Evolutionary conservation across 2,888 invertebrate species (phyloP).

Genomic region (Ochropacha duplaris): DNA sequence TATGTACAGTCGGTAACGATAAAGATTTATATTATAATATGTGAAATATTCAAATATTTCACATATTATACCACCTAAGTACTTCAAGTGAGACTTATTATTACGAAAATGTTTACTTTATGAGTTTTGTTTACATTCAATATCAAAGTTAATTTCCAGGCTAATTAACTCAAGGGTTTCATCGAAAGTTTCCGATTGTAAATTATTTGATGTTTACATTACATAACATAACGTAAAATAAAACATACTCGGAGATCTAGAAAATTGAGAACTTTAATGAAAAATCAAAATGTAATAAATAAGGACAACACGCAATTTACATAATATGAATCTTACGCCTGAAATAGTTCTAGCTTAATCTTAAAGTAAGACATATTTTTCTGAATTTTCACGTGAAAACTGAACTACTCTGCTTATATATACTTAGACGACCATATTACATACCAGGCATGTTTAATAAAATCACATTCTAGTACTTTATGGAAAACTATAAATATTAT

Average conservation of each 20-base stretch:
- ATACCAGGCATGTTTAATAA: background rate
- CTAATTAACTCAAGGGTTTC: background rate
- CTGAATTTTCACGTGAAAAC: too few relatives aligned
- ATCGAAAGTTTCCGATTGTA: background rate
- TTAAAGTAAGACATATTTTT: too few relatives aligned
- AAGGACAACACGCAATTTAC: too few relatives aligned
- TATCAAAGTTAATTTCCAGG: background rate
- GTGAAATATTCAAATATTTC: background rate
- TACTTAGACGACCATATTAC: too few relatives aligned
- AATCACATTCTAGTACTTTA: background rate
- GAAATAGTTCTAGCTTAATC: too few relatives aligned
- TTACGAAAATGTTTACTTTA: background rate
- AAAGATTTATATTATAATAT: constrained; percentile 26
- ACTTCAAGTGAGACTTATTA: background rate
- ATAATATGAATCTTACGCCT: too few relatives aligned
- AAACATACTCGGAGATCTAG: background rate
- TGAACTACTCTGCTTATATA: too few relatives aligned
- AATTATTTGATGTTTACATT: background rate
- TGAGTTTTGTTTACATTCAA: background rate
- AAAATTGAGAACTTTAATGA: too few relatives aligned
- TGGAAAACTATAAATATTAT: background rate
- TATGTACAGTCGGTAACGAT: constrained; percentile 12
- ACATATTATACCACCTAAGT: too few relatives aligned
- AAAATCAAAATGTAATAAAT: too few relatives aligned
- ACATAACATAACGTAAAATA: background rate